These are phyloP conservation scores for Eupithecia inturbata DNA, from an alignment of 2,888 invertebrate genomes.

Conservation along the genomic window DNA sequence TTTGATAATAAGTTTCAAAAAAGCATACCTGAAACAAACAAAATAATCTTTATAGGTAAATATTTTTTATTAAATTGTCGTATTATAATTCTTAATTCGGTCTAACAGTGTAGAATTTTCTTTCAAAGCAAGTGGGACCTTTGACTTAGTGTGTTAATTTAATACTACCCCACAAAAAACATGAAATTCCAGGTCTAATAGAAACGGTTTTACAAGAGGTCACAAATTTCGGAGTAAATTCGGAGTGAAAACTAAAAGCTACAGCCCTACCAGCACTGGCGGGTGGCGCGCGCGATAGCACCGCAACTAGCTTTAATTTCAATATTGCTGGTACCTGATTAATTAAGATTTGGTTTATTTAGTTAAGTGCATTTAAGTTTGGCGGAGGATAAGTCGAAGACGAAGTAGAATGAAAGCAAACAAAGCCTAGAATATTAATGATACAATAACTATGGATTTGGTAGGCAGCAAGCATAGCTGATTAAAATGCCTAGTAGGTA, in stretches of 20 bases:
- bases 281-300: slow-evolving; percentile 43
- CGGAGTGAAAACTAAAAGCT: neutral
- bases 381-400: neutral
- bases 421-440: neutral
- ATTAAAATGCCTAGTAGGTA: neutral
- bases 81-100: neutral
- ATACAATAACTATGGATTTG: neutral
- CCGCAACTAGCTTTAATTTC: slow-evolving; percentile 41
- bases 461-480: neutral
- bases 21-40: slow-evolving; percentile 29
- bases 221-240: slow-evolving; percentile 10
- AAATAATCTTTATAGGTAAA: neutral
- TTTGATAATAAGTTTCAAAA: neutral
- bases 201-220: too few species aligned
- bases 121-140: neutral
- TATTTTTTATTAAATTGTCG: neutral
- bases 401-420: neutral
- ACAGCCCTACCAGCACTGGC: slow-evolving; percentile 28
- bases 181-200: too few species aligned
- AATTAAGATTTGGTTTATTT: slow-evolving; percentile 45
- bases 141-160: too few species aligned
- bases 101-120: neutral
- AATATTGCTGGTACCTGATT: slow-evolving; percentile 46
- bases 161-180: too few species aligned
- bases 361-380: slow-evolving; percentile 27